Base-by-base conservation (phyloP, 1,140 invertebrate genomes). In the Spodoptera frugiperda region DNA sequence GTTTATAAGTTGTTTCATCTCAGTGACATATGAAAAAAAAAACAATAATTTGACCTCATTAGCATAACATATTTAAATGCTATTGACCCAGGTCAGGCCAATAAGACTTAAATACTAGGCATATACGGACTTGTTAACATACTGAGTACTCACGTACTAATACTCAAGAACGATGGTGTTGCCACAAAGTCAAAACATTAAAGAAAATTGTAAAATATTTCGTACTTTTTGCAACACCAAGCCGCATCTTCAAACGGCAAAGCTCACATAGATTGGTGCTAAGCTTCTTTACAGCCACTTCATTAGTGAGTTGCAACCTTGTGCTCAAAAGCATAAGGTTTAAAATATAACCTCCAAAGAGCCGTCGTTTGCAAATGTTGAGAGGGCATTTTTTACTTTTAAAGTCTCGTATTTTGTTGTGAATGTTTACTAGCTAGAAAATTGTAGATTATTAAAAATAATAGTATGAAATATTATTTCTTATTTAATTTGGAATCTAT, bases 221-320 rank as follows among this genome's bases (percentile, higher is more conserved):
- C 33, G 57, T 9, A 15, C 30, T 11, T 61, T 39, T 15, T 30
- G 54, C 12, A 57, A 17, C 57, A 61, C n/a, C 57, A 33, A 9
- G 17, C 4, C 19, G 21, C 19, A 39, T 39, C 57, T 61, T 61
- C 33, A 15, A 15, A 61, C n/a, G 14, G 3, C 57, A 61, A 61
- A 39, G 57, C 57, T 39, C 30, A 17, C 30, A 9, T 61, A 44
- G 15, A 61, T 61, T 61, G 57, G 57, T 30, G n/a, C 33, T 61
- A 61, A 61, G 57, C 57, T 44, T 33, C 57, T 61, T 61, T 61
- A 33, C 57, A 44, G 11, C 57, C 57, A 39, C n/a, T 61, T 61
- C 25, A n/a, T 61, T 39, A 61, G 21, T 11, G 19, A 61, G 8
- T 61, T 61, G 57, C 57, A 15, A 61, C 57, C 30, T 44, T 61